phyloP scores from a whole-genome alignment of 2,113 vertebrate species.

The Pao palembangensis region DNA sequence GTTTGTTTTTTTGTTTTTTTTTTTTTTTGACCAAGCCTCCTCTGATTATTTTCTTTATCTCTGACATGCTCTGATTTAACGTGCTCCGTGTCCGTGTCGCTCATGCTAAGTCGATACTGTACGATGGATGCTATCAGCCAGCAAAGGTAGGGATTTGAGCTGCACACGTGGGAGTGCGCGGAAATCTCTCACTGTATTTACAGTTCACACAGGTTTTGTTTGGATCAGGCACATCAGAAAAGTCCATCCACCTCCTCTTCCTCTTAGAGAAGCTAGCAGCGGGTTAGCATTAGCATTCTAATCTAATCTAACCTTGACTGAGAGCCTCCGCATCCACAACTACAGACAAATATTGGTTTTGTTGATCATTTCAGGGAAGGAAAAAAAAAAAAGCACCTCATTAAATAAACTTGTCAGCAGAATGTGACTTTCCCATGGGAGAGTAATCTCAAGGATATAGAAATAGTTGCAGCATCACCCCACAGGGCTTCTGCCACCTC shows the following conservation, averaged over 20 bases:
- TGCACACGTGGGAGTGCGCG: neutral
- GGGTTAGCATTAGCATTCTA: constrained; percentile 53
- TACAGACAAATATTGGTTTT: constrained; percentile 72
- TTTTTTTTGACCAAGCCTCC: constrained; percentile 24
- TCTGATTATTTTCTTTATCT: constrained; percentile 22
- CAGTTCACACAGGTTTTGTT: no score
- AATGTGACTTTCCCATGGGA: constrained; percentile 58
- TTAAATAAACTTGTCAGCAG: constrained; percentile 62
- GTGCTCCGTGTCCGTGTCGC: constrained; percentile 19
- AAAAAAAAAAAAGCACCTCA: constrained; percentile 47
- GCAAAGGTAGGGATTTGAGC: constrained; percentile 21
- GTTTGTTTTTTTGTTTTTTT: constrained; percentile 39
- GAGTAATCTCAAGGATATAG: constrained; percentile 53
- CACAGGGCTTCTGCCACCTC: constrained; percentile 47
- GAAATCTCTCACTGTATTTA: constrained; percentile 5
- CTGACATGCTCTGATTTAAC: constrained; percentile 29
- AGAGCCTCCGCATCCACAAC: constrained; percentile 44
- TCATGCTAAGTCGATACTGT: constrained; percentile 17
- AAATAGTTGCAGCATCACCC: constrained; percentile 59
- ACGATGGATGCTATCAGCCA: constrained; percentile 16
- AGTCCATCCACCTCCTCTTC: constrained; percentile 18
- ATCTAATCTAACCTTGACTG: constrained; percentile 54
- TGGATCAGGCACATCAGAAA: constrained; percentile 30
- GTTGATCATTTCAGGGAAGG: constrained; percentile 49
- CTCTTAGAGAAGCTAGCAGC: constrained; percentile 48